Evolutionary conservation across 2,888 invertebrate genomes (phyloP).

Genomic region (Phengaris arion): DNA sequence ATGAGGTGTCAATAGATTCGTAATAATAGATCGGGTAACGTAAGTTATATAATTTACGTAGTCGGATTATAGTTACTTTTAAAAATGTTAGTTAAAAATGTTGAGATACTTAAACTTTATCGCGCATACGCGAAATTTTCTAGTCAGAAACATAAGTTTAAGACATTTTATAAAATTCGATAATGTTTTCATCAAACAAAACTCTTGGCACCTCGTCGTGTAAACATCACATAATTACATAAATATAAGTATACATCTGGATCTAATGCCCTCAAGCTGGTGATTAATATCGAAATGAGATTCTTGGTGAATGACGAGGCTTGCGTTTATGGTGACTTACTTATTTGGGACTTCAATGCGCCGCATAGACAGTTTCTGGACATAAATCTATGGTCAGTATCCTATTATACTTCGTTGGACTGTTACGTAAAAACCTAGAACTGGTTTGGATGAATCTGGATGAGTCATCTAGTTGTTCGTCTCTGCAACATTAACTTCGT

Average conservation of each 20-base stretch:
- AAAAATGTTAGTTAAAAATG: too few relatives aligned
- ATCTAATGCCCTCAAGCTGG: not conserved
- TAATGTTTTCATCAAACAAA: too few relatives aligned
- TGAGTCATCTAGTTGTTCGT: not conserved
- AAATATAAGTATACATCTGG: not conserved
- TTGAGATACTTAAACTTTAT: too few relatives aligned
- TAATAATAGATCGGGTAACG: too few relatives aligned
- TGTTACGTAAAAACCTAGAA: not conserved
- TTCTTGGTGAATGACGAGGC: conserved; percentile 40
- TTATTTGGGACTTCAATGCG: conserved; percentile 36
- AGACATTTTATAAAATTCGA: too few relatives aligned
- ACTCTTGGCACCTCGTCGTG: not conserved
- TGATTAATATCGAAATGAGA: conserved; percentile 41
- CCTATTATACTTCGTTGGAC: not conserved
- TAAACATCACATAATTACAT: not conserved
- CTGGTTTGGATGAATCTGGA: not conserved
- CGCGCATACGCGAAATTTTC: too few relatives aligned
- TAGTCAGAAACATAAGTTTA: too few relatives aligned
- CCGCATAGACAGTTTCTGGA: conserved; percentile 33
- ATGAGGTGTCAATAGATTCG: too few relatives aligned
- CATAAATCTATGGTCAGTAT: conserved; percentile 38
- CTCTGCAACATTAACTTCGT: not conserved
- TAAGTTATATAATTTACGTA: too few relatives aligned
- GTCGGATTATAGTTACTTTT: too few relatives aligned
- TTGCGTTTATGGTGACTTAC: conserved; percentile 39